phyloP scores from a whole-genome alignment of 2,113 vertebrate genomes.

The Ginglymostoma cirratum region DNA sequence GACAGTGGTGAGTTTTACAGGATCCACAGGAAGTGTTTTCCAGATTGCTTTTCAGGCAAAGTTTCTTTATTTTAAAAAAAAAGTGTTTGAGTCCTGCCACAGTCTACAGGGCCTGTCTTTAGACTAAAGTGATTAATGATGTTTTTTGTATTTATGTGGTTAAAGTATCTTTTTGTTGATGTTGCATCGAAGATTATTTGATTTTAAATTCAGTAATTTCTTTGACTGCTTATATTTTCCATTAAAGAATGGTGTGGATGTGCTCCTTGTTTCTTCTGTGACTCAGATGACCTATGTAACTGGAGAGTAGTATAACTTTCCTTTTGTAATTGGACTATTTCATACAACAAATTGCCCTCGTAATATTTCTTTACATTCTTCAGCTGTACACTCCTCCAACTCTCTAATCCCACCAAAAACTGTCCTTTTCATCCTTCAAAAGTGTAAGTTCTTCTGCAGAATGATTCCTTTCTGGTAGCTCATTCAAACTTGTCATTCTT shows the following conservation, averaged over 20 bases:
- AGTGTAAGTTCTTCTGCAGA: no score
- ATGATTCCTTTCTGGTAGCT: not conserved
- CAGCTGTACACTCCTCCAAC: not conserved
- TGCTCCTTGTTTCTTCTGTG: not conserved
- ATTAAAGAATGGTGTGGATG: not conserved
- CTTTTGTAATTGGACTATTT: not conserved
- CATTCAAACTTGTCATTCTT: not conserved
- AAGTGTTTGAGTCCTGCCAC: not conserved
- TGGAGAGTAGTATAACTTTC: not conserved
- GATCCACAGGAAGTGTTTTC: conserved; percentile 25
- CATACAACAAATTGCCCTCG: not conserved
- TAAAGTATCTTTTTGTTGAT: not conserved
- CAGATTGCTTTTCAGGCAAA: not conserved
- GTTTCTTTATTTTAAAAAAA: not conserved
- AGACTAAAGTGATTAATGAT: conserved; percentile 9
- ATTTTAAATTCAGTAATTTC: not conserved
- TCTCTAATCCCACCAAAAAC: not conserved
- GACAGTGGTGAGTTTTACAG: conserved; percentile 81
- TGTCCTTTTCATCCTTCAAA: no score
- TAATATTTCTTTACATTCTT: not conserved
- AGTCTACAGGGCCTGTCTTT: not conserved
- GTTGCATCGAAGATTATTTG: not conserved
- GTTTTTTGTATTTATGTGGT: conserved; percentile 1
- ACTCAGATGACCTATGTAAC: not conserved
- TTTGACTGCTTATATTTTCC: not conserved